Conservation (phyloP, 2,888 invertebrate genomes). For the Perizoma flavofasciatum region DNA sequence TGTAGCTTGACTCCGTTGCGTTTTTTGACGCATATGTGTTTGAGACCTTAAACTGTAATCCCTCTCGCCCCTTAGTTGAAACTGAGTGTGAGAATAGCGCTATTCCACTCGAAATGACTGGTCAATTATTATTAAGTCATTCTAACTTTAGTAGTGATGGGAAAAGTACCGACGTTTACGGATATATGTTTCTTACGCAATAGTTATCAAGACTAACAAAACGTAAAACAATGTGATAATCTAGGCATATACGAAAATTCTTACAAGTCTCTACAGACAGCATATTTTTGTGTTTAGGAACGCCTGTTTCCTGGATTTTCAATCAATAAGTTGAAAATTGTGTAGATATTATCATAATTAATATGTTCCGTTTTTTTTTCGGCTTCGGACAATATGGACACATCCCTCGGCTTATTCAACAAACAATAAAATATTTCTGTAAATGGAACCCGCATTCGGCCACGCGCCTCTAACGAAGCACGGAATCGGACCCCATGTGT, state of each 20-base stretch:
- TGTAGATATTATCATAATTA: too few species aligned
- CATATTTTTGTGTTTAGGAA: too few species aligned
- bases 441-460: constrained; percentile 58
- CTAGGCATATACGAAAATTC: too few species aligned
- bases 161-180: constrained; percentile 5
- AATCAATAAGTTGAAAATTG: too few species aligned
- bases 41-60: constrained; percentile 17
- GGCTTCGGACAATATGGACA: constrained; percentile 10
- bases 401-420: constrained; percentile 28
- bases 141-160: constrained; percentile 38
- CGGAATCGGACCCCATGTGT: constrained; percentile 50
- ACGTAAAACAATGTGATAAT: too few species aligned
- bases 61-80: constrained; percentile 14
- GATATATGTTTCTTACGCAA: constrained; percentile 21
- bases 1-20: too few species aligned
- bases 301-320: too few species aligned
- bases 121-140: constrained; percentile 74
- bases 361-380: not conserved
- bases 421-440: constrained; percentile 47
- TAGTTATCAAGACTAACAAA: too few species aligned
- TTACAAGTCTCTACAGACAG: too few species aligned
- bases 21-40: constrained; percentile 8
- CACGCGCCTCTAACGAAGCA: constrained; percentile 57
- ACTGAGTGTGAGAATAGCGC: constrained; percentile 46
- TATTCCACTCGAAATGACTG: constrained; percentile 56